Conservation (phyloP, 2,113 vertebrate species). For the Jaculus jaculus region DNA sequence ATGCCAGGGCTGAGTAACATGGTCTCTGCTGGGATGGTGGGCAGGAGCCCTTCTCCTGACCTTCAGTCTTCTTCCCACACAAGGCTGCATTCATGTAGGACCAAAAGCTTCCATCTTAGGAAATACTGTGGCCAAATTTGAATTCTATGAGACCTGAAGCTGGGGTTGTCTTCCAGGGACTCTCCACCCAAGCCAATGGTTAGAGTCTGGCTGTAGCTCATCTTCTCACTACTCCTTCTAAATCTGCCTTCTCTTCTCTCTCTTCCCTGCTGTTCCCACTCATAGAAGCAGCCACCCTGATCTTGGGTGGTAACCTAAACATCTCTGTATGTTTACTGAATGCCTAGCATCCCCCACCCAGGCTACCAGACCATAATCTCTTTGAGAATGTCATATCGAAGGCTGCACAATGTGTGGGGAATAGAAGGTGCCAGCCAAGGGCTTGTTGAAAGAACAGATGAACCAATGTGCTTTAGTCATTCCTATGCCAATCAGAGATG, state of each 20-base stretch:
- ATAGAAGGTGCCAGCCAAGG: background rate
- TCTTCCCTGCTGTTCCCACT: background rate
- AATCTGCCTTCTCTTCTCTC: background rate
- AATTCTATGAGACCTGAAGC: background rate
- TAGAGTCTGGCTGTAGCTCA: fast-evolving
- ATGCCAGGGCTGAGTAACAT: background rate
- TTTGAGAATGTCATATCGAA: too few species aligned
- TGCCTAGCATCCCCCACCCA: too few species aligned
- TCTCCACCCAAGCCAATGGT: fast-evolving
- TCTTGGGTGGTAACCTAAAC: too few species aligned
- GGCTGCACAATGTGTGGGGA: fast-evolving
- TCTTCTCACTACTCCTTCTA: fast-evolving
- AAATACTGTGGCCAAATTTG: too few species aligned
- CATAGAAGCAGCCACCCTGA: background rate
- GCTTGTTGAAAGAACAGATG: background rate
- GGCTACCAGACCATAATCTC: background rate
- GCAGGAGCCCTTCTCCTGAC: too few species aligned
- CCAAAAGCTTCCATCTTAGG: background rate
- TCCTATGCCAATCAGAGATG: fast-evolving
- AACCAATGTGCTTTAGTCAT: background rate
- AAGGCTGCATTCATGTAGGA: too few species aligned
- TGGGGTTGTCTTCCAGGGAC: fast-evolving
- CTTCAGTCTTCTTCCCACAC: background rate
- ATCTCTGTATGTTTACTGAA: background rate
- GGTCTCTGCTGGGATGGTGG: fast-evolving